Evolutionary conservation across 1,140 invertebrate genomes (phyloP).

Genomic region (Orius insidiosus): DNA sequence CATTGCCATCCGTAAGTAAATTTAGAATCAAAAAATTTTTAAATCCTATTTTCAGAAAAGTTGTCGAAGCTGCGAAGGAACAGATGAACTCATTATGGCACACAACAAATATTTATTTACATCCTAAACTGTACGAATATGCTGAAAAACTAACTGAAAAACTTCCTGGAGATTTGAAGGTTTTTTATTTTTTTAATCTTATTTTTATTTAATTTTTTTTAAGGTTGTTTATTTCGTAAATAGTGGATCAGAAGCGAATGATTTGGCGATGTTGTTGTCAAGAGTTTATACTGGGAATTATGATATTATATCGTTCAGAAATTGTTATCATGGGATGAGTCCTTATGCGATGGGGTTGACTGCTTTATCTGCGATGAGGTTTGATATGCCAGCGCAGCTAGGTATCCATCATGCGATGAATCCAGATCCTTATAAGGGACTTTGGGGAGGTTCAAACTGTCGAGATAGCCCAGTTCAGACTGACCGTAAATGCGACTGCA

Average conservation of each 20-base stretch:
- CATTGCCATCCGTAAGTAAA: constrained; percentile 88
- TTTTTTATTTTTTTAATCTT: constrained; percentile 23
- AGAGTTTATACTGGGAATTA: constrained; percentile 53
- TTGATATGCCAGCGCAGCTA: constrained; percentile 44
- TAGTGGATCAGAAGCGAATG: constrained; percentile 94
- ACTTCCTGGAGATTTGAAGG: constrained; percentile 71
- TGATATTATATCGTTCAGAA: constrained; percentile 73
- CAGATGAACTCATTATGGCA: constrained; percentile 79
- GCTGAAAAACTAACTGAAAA: constrained; percentile 59
- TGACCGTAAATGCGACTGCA: constrained; percentile 46
- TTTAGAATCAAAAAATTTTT: not conserved
- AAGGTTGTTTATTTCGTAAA: constrained; percentile 83
- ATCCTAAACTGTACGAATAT: constrained; percentile 82
- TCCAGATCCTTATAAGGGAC: constrained; percentile 75
- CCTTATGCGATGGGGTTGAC: constrained; percentile 68
- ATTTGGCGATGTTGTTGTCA: constrained; percentile 76
- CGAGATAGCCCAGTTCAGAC: constrained; percentile 75
- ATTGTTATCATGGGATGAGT: constrained; percentile 80
- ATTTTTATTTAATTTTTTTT: not conserved
- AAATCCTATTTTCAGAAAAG: constrained; percentile 35
- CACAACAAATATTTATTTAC: constrained; percentile 77
- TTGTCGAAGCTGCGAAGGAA: constrained; percentile 52
- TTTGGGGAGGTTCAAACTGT: constrained; percentile 75
- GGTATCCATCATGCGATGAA: constrained; percentile 77
- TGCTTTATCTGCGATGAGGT: constrained; percentile 60